Evolutionary conservation across 1,140 invertebrate species (phyloP), one percentile per base, ranked within the genome.

Genomic region (Patella vulgata): DNA sequence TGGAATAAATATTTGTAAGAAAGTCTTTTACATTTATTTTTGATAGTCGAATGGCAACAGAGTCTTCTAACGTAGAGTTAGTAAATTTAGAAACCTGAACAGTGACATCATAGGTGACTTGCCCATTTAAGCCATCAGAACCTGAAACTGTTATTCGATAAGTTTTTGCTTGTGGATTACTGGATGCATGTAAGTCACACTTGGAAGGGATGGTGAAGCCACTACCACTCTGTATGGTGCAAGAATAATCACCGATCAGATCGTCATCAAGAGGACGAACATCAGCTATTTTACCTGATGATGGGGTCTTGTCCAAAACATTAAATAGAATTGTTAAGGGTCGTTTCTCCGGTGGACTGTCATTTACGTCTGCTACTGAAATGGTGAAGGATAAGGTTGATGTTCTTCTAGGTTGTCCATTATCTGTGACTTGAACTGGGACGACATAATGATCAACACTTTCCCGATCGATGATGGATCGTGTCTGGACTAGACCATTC

Each of bases 221-320:
- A 27, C 79, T 79, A 0, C 63, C 73, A 51, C 53, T 33, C 2
- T 59, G 23, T 31, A 76, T 68, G 14, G 89, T 90, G 80, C 96
- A 98, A 66, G 88, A 89, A 80, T 97, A 97, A 65, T 94, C 89
- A 1, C 95, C 95, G 43, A 89, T 89, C 14, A 89, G 89, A 81
- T 98, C 95, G 4, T 90, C 88, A 86, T 98, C 96, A 74, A 94
- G 92, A 4, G 96, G 96, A 82, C 91, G 91, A 0, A 97, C 91
- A 82, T 95, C 89, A 19, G 94, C 95, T 63, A 98, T 91, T 83
- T 92, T 92, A 42, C 93, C 92, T 87, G 88, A 69, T 8, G 33
- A 36, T 14, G 83, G 79, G 25, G 86, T 82, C 0, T 60, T 69
- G n/a, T 78, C 66, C 52, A 70, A 92, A 0, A 91, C 87, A 77